Evolutionary conservation across 2,113 vertebrate genomes (phyloP).

Genomic region (Murina feae): DNA sequence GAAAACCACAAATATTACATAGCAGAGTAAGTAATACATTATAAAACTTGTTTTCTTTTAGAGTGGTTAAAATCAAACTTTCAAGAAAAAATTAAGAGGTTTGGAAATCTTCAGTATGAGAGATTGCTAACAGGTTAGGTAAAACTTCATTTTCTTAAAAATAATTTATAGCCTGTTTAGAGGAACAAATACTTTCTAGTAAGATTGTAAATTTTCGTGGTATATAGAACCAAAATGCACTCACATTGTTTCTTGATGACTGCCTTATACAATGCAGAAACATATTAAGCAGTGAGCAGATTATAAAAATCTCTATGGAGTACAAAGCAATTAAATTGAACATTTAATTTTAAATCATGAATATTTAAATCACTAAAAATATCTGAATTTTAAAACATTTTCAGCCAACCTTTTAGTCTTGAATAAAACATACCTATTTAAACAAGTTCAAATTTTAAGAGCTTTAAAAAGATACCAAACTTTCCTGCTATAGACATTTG

Average conservation of each 20-base stretch:
- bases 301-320: not conserved
- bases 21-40: not conserved
- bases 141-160: not conserved
- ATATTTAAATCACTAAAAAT: conserved; percentile 54
- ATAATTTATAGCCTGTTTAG: not conserved
- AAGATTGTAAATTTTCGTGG: not conserved
- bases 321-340: conserved; percentile 42
- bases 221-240: not conserved
- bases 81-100: not conserved
- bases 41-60: not conserved
- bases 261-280: not conserved
- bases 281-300: not conserved
- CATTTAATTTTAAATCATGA: conserved; percentile 43
- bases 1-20: not conserved
- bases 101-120: not conserved
- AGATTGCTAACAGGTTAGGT: not conserved
- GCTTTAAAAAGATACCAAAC: not conserved
- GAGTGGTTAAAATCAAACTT: not conserved
- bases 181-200: not conserved
- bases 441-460: conserved; percentile 1
- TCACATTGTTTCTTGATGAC: not conserved
- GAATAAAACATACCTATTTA: conserved; percentile 28
- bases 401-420: not conserved
- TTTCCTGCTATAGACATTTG: not conserved
- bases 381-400: not conserved